These are phyloP conservation scores for Gnatocerus cornutus DNA, from an alignment of 2,888 invertebrate species.

Conservation along the genomic window DNA sequence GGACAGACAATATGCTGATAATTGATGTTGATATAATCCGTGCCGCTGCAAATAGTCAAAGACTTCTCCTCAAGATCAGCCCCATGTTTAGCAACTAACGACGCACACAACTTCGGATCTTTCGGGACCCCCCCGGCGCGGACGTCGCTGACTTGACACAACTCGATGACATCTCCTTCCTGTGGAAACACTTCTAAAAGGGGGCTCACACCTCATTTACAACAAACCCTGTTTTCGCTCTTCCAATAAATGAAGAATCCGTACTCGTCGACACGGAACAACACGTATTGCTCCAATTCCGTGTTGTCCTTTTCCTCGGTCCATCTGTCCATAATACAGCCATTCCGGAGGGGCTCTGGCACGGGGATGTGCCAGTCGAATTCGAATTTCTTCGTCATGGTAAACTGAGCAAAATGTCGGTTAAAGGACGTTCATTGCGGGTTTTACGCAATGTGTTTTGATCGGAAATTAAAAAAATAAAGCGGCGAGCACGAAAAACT, in stretches of 20 bases:
- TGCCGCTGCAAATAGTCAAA: slow-evolving; percentile 97
- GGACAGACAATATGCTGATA: slow-evolving; percentile 98
- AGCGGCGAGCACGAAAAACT: slow-evolving; percentile 35
- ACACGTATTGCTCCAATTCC: slow-evolving; percentile 89
- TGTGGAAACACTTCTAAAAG: slow-evolving; percentile 72
- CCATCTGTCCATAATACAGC: slow-evolving; percentile 97
- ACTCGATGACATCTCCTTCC: slow-evolving; percentile 99
- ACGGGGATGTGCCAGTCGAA: slow-evolving; percentile 98
- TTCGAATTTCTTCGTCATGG: slow-evolving; percentile 98
- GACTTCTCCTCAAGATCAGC: slow-evolving; percentile 91
- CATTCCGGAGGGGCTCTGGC: slow-evolving; percentile 88
- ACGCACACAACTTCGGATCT: slow-evolving; percentile 87
- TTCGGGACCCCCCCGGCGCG: slow-evolving; percentile 94
- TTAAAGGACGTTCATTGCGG: slow-evolving; percentile 27
- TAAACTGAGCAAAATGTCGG: slow-evolving; percentile 18
- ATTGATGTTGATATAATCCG: slow-evolving; percentile 98
- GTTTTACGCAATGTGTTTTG: slow-evolving; percentile 24
- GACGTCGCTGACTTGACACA: slow-evolving; percentile 98
- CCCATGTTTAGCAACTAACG: slow-evolving; percentile 86
- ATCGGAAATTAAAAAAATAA: slow-evolving; percentile 32
- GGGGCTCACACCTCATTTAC: slow-evolving; percentile 13
- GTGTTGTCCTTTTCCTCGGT: slow-evolving; percentile 97
- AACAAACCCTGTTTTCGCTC: slow-evolving; percentile 93
- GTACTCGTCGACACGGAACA: slow-evolving; percentile 96
- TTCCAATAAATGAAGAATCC: slow-evolving; percentile 99